These are phyloP conservation scores for Brassicogethes aeneus DNA, from an alignment of 2,888 invertebrate species.

Conservation along the genomic window DNA sequence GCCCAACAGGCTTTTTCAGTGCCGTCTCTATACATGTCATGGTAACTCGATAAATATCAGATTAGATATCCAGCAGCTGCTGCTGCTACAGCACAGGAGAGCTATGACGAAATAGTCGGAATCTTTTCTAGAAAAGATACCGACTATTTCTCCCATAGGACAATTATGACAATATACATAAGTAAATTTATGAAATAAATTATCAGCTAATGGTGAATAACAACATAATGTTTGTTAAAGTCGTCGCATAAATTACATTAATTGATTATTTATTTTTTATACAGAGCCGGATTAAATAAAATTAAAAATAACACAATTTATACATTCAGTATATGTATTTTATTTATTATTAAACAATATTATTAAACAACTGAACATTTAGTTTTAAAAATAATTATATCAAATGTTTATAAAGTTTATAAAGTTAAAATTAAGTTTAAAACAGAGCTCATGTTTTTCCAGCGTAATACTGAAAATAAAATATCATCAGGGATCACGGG, in stretches of 20 bases:
- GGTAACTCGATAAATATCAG: slow-evolving; percentile 28
- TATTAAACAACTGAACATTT: too few species aligned
- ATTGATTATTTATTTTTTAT: slow-evolving; percentile 1
- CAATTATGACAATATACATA: slow-evolving; percentile 38
- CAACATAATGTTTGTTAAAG: slow-evolving; percentile 35
- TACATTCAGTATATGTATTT: too few species aligned
- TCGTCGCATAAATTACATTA: slow-evolving; percentile 18
- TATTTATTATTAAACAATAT: too few species aligned
- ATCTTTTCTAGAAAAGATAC: too few species aligned
- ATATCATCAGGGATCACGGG: too few species aligned
- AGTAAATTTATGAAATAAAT: slow-evolving; percentile 37
- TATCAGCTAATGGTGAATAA: slow-evolving; percentile 37
- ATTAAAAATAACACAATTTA: too few species aligned
- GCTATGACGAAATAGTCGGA: background rate
- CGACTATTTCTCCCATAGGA: slow-evolving; percentile 35
- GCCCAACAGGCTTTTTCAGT: background rate
- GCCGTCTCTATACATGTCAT: slow-evolving; percentile 21
- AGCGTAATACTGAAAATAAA: too few species aligned
- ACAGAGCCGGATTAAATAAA: too few species aligned
- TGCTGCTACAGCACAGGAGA: slow-evolving; percentile 5
- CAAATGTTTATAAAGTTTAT: too few species aligned
- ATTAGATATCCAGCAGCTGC: slow-evolving; percentile 10
- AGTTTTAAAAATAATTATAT: too few species aligned
- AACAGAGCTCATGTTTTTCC: too few species aligned
- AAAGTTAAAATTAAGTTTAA: too few species aligned